A percentile compares a stretch with the other conserved stretches of the same genome.
Conservation (phyloP, 2,888 invertebrate genomes). For the Chromoteleia sp. region DNA sequence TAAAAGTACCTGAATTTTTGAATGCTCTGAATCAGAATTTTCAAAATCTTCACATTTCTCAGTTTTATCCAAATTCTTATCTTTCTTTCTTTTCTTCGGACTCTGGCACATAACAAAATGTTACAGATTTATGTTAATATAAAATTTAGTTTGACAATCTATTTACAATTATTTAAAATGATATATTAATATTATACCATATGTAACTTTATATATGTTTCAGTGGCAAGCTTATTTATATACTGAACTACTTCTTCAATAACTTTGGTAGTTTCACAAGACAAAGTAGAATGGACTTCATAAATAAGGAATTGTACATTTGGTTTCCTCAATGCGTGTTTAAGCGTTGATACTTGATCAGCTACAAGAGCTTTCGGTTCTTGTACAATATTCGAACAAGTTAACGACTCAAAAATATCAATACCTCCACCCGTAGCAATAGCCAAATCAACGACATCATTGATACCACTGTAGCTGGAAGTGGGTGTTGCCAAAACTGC, state of each 20-base stretch:
- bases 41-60: constrained; percentile 71
- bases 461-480: constrained; percentile 92
- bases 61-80: not conserved
- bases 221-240: constrained; percentile 89
- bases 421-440: constrained; percentile 90
- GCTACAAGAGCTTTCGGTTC: constrained; percentile 86
- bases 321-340: constrained; percentile 91
- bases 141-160: not conserved
- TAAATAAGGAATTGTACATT: constrained; percentile 93
- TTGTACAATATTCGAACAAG: constrained; percentile 71
- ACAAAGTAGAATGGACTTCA: constrained; percentile 92
- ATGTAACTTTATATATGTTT: constrained; percentile 87
- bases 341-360: constrained; percentile 91
- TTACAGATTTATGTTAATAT: not conserved
- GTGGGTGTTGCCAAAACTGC: constrained; percentile 91
- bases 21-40: constrained; percentile 58
- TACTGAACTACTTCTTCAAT: constrained; percentile 88
- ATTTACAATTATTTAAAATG: not conserved
- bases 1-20: constrained; percentile 68
- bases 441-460: constrained; percentile 91
- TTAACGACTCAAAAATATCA: constrained; percentile 87
- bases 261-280: constrained; percentile 91
- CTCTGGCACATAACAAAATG: not conserved
- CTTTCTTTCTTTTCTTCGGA: constrained; percentile 11
- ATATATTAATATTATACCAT: constrained; percentile 71